Base-by-base conservation (phyloP, 2,888 invertebrate species). In the Himalopsyche tibetana region DNA sequence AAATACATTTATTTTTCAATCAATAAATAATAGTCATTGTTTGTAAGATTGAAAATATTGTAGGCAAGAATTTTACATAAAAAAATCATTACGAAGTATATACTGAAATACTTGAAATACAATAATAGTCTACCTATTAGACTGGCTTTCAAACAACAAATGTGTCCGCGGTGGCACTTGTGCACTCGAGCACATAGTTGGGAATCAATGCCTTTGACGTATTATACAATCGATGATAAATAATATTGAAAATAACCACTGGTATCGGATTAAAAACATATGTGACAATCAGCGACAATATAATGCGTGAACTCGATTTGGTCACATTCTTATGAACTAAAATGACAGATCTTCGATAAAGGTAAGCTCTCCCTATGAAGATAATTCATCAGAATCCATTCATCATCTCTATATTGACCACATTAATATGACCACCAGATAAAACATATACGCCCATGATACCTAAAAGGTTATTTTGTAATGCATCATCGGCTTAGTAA, bases 361-460 rank as follows among this genome's bases (percentile, higher is more conserved):
- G 74, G 74, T 74, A 36, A 74, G 28, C 36, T 74, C 74, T 74
- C 74, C 74, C 36, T 74, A 74, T 11, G 80, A 83, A 88, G 83
- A 86, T 85, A 84, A 88, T 87, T 82, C 88, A 84, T 42, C 55
- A 82, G 84, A 82, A 85, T 85, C 82, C 85, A 88, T 88, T 88
- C 87, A 87, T 88, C 88, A 74, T 74, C 38, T 74, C 38, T 38
- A 88, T 84, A 85, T 79, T 87, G 87, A 87, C 79, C 83, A 55
- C 74, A 84, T 88, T 82, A 87, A 87, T 84, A 88, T 88, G 88
- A 88, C 86, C 84, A 87, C 80, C 85, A 85, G 87, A 88, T 88
- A 87, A 87, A 88, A 38, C 84, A 82, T 82, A 38, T 45, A 51
- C 42, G 80, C 51, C 69, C 83, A 81, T 83, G 45, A 36, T 82